Evolutionary conservation across 2,113 vertebrate genomes (phyloP).

Genomic region (Columbina picui): DNA sequence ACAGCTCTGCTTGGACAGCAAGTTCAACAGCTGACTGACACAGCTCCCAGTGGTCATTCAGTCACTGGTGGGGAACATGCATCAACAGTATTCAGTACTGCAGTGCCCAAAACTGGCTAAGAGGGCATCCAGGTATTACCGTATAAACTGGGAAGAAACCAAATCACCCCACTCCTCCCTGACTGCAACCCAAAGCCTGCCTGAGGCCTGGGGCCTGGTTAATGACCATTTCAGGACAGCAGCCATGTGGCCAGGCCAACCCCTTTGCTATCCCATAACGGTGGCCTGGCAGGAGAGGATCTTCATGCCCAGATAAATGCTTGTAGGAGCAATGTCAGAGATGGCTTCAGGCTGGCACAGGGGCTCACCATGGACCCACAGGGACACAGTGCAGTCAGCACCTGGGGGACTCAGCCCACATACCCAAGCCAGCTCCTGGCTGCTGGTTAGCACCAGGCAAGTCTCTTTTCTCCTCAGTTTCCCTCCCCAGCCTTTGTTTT

Average conservation of each 20-base stretch:
- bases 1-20: not conserved
- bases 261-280: not conserved
- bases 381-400: accelerated
- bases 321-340: not conserved
- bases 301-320: not conserved
- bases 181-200: not conserved
- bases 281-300: not conserved
- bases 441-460: not conserved
- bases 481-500: not conserved
- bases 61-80: accelerated
- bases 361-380: accelerated
- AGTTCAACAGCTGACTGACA: not conserved
- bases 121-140: not conserved
- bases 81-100: not conserved
- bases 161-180: not conserved
- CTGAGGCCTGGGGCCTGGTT: accelerated
- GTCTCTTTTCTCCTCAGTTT: not conserved
- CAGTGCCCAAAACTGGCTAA: accelerated
- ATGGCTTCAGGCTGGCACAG: accelerated
- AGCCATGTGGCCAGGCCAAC: not conserved
- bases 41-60: not conserved
- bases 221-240: accelerated
- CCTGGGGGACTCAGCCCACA: accelerated
- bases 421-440: not conserved
- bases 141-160: not conserved